Percentiles rank a stretch among this genome's conserved stretches.
Evolutionary conservation across 2,113 vertebrate genomes (phyloP).

Genomic region (Chauna torquata): DNA sequence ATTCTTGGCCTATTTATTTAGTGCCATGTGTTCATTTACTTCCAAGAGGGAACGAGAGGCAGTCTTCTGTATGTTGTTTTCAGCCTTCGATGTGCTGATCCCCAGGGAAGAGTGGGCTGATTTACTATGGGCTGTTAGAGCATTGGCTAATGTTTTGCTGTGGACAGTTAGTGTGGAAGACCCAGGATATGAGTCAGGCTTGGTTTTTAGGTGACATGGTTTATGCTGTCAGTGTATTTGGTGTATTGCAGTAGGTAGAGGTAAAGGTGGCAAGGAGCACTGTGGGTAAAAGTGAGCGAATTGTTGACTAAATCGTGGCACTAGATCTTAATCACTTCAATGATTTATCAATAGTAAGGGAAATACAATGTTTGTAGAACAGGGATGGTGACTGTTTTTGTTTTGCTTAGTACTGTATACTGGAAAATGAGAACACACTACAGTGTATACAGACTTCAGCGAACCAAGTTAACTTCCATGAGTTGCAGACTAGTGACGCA

Average conservation of each 20-base stretch:
- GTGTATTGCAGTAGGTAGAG: not conserved
- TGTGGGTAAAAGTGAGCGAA: not conserved
- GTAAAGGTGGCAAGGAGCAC: not conserved
- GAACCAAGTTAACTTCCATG: constrained; percentile 61
- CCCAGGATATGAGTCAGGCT: not conserved
- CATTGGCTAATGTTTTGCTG: not conserved
- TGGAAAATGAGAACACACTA: not conserved
- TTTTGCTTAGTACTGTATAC: not conserved
- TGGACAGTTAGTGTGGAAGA: not conserved
- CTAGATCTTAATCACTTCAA: not conserved
- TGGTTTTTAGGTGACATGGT: not conserved
- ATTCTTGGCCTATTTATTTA: constrained; percentile 14
- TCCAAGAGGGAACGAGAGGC: not conserved
- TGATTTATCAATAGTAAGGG: not conserved
- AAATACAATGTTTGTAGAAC: not conserved
- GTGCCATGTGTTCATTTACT: not conserved
- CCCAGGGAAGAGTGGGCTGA: not conserved
- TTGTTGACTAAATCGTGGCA: not conserved
- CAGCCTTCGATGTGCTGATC: not conserved
- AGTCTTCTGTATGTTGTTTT: not conserved
- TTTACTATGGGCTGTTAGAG: not conserved
- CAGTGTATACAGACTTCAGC: constrained; percentile 39
- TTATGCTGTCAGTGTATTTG: not conserved
- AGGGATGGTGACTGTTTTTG: not conserved
- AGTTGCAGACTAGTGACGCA: constrained; percentile 40